Evolutionary conservation across 2,888 invertebrate species (phyloP).

Genomic region (Mechanitis messenoides): DNA sequence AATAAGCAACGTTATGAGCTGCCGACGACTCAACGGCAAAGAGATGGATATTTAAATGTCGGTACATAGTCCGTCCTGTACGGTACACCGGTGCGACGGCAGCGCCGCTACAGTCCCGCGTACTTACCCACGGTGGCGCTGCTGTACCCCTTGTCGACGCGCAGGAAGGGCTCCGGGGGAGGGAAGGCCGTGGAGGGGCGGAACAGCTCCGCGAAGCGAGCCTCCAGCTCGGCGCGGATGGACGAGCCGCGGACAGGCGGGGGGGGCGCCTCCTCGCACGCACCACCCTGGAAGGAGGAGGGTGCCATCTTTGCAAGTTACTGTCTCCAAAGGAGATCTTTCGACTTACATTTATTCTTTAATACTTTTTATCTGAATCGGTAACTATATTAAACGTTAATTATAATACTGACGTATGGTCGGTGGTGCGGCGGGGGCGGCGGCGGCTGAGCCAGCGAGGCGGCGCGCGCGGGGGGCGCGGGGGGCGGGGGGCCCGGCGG

Average conservation of each 20-base stretch:
- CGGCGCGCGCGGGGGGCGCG: constrained; percentile 67
- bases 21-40: too few relatives aligned
- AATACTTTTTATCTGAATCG: not conserved
- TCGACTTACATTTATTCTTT: not conserved
- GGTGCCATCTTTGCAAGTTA: too few relatives aligned
- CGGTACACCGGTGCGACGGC: too few relatives aligned
- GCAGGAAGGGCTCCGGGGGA: constrained; percentile 81
- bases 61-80: too few relatives aligned
- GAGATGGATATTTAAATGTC: too few relatives aligned
- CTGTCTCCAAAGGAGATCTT: too few relatives aligned
- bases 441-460: constrained; percentile 39
- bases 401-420: constrained; percentile 38
- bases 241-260: constrained; percentile 81
- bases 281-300: too few relatives aligned
- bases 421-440: constrained; percentile 57
- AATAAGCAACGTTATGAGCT: too few relatives aligned
- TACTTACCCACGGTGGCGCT: constrained; percentile 75
- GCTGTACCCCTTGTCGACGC: constrained; percentile 82
- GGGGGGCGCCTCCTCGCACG: constrained; percentile 56
- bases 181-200: constrained; percentile 79
- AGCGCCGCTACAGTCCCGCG: constrained; percentile 29
- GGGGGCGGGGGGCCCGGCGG: constrained; percentile 73
- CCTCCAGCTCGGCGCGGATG: constrained; percentile 81
- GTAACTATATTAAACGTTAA: not conserved
- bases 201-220: constrained; percentile 81